Percentiles rank a stretch among this genome's conserved stretches.
phyloP scores from a whole-genome alignment of 35 echinoderm and acorn worm genomes.

The Eucidaris tribuloides region DNA sequence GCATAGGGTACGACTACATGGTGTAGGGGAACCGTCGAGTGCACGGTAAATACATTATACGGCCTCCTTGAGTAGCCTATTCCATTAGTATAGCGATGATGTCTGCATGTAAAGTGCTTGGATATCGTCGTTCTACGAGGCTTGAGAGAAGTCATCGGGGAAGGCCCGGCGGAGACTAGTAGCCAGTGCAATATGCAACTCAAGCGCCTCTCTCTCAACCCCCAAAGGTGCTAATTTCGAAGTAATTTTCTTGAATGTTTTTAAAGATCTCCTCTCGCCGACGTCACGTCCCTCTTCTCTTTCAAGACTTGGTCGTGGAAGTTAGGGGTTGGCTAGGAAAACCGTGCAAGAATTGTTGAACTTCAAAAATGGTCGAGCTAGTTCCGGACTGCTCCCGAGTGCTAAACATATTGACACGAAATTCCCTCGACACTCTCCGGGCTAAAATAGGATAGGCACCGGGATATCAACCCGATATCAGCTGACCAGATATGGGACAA shows the following conservation, averaged over 20 bases:
- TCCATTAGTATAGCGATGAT: slow-evolving; percentile 18
- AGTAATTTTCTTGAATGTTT: slow-evolving; percentile 28
- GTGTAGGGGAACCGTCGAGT: slow-evolving; percentile 22
- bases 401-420: slow-evolving; percentile 33
- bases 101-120: slow-evolving; percentile 32
- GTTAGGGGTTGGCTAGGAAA: slow-evolving; percentile 14
- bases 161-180: slow-evolving; percentile 1
- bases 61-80: slow-evolving; percentile 12
- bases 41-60: slow-evolving; percentile 70
- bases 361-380: slow-evolving; percentile 32
- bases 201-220: slow-evolving; percentile 23
- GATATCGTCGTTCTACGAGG: slow-evolving; percentile 30
- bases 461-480: no score
- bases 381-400: slow-evolving; percentile 26
- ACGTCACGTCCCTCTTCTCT: slow-evolving; percentile 10
- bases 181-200: slow-evolving; percentile 2
- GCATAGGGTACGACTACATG: neutral
- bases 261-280: slow-evolving; percentile 4
- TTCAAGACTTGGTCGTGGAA: neutral
- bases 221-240: slow-evolving; percentile 32
- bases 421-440: slow-evolving; percentile 15
- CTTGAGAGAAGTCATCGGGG: slow-evolving; percentile 19
- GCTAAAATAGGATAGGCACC: no score
- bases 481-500: no score
- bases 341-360: slow-evolving; percentile 35